phyloP scores from a whole-genome alignment of 2,888 invertebrate species.

The Coleophora deauratella region DNA sequence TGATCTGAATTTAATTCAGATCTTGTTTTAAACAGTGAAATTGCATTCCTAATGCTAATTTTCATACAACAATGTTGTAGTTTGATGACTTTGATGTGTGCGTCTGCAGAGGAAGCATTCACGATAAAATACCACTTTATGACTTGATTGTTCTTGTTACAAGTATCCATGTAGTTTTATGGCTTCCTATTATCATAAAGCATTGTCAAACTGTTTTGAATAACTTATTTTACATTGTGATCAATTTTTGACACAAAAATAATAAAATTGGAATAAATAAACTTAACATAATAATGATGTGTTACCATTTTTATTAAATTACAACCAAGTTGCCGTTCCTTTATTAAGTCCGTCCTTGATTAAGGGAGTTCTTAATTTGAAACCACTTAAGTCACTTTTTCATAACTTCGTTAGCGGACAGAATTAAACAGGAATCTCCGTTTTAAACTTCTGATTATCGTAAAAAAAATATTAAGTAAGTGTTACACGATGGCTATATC shows the following conservation, averaged over 20 bases:
- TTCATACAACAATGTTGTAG: slow-evolving; percentile 13
- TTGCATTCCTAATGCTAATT: slow-evolving; percentile 21
- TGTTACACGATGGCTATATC: too few species aligned
- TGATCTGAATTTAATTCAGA: slow-evolving; percentile 34
- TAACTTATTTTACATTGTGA: slow-evolving; percentile 6
- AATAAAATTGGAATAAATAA: slow-evolving; percentile 24
- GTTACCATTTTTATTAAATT: too few species aligned
- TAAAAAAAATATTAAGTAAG: too few species aligned
- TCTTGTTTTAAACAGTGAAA: slow-evolving; percentile 15
- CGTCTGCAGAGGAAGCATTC: slow-evolving; percentile 6
- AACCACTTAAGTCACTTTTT: too few species aligned
- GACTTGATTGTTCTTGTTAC: slow-evolving; percentile 11
- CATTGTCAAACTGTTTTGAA: slow-evolving; percentile 13
- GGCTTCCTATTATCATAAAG: slow-evolving; percentile 13
- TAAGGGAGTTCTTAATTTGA: too few species aligned
- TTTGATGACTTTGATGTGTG: background rate
- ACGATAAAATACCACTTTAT: slow-evolving; percentile 11
- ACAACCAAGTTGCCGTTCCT: too few species aligned
- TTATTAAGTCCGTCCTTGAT: too few species aligned
- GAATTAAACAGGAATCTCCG: too few species aligned
- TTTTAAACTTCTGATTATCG: too few species aligned
- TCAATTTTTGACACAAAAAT: too few species aligned
- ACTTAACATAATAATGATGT: too few species aligned
- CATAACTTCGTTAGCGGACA: too few species aligned
- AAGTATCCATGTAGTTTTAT: slow-evolving; percentile 13